These are phyloP conservation scores for Lordiphosa fenestrarum DNA, from an alignment of 2,888 invertebrate species.

Conservation along the genomic window DNA sequence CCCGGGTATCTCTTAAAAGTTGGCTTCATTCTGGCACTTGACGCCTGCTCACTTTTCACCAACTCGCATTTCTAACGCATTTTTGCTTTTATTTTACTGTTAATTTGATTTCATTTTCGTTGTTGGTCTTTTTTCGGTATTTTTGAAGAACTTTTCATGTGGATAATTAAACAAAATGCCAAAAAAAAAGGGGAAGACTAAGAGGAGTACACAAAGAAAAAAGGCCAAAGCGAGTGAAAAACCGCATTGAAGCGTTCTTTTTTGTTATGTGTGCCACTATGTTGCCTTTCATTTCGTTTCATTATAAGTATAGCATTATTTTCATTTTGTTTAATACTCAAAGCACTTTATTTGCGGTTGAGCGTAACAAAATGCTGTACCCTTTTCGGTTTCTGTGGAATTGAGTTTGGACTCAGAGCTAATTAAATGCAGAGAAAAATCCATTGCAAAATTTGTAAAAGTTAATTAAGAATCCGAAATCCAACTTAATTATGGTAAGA, in stretches of 20 bases:
- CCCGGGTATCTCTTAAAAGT: constrained; percentile 45
- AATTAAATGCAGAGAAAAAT: constrained; percentile 16
- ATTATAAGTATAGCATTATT: constrained; percentile 38
- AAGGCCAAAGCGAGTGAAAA: constrained; percentile 20
- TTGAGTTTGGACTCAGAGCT: constrained; percentile 6
- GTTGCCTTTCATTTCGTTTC: constrained; percentile 28
- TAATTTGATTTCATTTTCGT: constrained; percentile 59
- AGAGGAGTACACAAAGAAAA: constrained; percentile 5
- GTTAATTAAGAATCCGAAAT: too few relatives aligned
- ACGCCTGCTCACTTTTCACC: constrained; percentile 28
- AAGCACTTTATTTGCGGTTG: constrained; percentile 40
- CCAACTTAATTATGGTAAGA: too few relatives aligned
- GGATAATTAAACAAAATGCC: constrained; percentile 71
- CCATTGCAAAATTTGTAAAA: too few relatives aligned
- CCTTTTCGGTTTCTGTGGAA: background rate
- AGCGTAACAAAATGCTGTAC: constrained; percentile 17
- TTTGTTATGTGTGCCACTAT: constrained; percentile 20
- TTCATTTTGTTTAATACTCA: constrained; percentile 35
- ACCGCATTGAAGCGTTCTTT: constrained; percentile 26
- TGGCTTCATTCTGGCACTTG: constrained; percentile 59
- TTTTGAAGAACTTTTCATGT: constrained; percentile 62
- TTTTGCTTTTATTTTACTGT: constrained; percentile 62
- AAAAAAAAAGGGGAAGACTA: constrained; percentile 16
- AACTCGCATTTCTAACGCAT: constrained; percentile 49
- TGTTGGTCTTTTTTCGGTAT: constrained; percentile 29